Percentiles rank a stretch among this genome's conserved stretches.
phyloP scores from a whole-genome alignment of 2,888 invertebrate genomes.

The Elgonia sp. region DNA sequence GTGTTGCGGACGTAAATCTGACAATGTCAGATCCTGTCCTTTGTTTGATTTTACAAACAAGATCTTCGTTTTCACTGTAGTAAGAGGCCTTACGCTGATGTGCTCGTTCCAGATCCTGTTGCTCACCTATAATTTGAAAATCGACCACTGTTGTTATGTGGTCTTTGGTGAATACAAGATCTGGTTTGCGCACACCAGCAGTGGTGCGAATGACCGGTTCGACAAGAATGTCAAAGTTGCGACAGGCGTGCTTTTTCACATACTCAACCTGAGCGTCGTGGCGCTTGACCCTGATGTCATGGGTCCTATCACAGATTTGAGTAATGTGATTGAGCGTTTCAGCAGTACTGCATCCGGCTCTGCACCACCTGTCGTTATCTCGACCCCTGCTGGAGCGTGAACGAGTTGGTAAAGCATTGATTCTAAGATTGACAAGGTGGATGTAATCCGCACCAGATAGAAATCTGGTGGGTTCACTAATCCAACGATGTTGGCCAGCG shows the following conservation, averaged over 20 bases:
- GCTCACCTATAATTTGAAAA: constrained; percentile 65
- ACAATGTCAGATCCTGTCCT: not conserved
- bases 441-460: constrained; percentile 83
- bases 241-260: not conserved
- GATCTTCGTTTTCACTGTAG: not conserved
- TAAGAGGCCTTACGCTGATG: not conserved
- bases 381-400: constrained; percentile 80
- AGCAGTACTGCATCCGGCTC: constrained; percentile 80
- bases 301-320: constrained; percentile 82
- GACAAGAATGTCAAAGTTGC: constrained; percentile 41
- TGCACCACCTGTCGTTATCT: constrained; percentile 50
- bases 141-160: constrained; percentile 52
- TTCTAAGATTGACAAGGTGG: constrained; percentile 80
- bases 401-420: constrained; percentile 82
- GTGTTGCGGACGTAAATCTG: constrained; percentile 61
- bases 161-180: constrained; percentile 46
- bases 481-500: not conserved
- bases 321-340: constrained; percentile 83
- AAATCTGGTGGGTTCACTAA: constrained; percentile 72
- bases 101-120: constrained; percentile 21
- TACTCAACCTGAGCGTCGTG: constrained; percentile 80
- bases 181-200: constrained; percentile 66
- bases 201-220: constrained; percentile 79
- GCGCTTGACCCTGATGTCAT: constrained; percentile 82
- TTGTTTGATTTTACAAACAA: not conserved